Percentiles rank a stretch among this genome's conserved stretches.
These are phyloP conservation scores for Heterocephalus glaber DNA, from an alignment of 2,113 vertebrate species.

Conservation along the genomic window DNA sequence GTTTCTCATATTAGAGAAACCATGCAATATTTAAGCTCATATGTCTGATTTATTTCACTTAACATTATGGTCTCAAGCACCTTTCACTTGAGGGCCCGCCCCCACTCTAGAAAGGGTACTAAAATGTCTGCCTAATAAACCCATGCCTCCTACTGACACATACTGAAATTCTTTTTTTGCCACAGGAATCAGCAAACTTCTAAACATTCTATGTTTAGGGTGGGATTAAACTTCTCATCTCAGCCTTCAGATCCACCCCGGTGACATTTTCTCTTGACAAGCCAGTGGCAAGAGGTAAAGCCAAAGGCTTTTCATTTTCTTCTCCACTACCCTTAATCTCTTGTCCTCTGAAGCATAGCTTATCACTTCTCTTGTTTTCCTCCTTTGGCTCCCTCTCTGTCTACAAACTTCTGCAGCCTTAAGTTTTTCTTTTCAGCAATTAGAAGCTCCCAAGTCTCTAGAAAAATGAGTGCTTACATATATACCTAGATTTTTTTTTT, in stretches of 20 bases:
- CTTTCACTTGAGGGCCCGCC: not conserved
- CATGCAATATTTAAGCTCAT: not conserved
- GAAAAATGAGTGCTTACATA: not conserved
- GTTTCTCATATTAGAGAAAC: not conserved
- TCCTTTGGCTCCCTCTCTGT: not conserved
- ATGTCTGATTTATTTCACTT: not conserved
- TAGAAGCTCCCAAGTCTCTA: not conserved
- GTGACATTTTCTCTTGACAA: not conserved
- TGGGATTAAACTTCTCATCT: not conserved
- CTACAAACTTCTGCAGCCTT: not conserved
- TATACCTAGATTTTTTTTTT: too few relatives aligned
- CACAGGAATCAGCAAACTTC: not conserved
- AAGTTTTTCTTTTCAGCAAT: not conserved
- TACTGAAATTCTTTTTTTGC: not conserved
- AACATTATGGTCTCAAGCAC: not conserved
- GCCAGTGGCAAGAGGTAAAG: not conserved
- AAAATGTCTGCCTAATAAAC: not conserved
- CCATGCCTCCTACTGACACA: not conserved
- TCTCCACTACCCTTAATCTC: not conserved
- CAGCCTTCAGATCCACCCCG: not conserved
- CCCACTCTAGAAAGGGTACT: not conserved
- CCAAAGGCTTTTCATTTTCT: not conserved
- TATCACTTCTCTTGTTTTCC: not conserved
- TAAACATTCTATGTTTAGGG: not conserved
- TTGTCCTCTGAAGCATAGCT: not conserved